A percentile compares a stretch with the other conserved stretches of the same genome.
Conservation (phyloP, 2,113 vertebrate genomes). For the Heterotilapia buettikoferi region DNA sequence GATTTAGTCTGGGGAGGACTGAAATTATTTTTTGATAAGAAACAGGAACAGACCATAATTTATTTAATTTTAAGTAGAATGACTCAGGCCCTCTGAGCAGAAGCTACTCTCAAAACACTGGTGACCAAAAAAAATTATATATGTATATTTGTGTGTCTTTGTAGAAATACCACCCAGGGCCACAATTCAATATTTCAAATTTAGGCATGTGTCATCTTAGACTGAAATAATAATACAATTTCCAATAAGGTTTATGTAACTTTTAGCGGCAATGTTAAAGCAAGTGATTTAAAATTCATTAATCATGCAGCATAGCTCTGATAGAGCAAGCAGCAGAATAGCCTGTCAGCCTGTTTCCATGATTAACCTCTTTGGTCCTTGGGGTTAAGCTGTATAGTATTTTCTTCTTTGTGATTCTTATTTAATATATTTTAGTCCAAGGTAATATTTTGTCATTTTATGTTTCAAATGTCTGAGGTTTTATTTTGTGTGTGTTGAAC, state of each 20-base stretch:
- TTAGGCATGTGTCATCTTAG: neutral
- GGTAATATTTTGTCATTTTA: neutral
- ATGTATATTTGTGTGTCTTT: neutral
- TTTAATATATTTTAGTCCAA: neutral
- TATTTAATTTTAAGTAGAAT: constrained; percentile 27
- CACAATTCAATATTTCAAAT: neutral
- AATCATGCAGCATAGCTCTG: neutral
- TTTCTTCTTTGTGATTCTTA: neutral
- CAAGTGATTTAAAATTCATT: neutral
- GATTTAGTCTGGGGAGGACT: neutral
- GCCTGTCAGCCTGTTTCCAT: neutral
- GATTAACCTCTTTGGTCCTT: neutral
- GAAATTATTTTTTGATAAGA: constrained; percentile 14
- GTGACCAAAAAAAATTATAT: neutral
- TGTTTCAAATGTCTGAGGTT: neutral
- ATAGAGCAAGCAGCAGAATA: neutral
- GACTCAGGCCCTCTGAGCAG: neutral
- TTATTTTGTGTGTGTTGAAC: neutral
- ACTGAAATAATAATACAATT: neutral
- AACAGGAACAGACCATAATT: neutral
- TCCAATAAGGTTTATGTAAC: neutral
- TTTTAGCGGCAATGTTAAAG: neutral
- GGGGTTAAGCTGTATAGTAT: neutral
- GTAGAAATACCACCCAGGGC: neutral
- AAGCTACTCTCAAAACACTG: neutral